phyloP scores from a whole-genome alignment of 2,797 vertebrate genomes.

The Chaunax sp. region DNA sequence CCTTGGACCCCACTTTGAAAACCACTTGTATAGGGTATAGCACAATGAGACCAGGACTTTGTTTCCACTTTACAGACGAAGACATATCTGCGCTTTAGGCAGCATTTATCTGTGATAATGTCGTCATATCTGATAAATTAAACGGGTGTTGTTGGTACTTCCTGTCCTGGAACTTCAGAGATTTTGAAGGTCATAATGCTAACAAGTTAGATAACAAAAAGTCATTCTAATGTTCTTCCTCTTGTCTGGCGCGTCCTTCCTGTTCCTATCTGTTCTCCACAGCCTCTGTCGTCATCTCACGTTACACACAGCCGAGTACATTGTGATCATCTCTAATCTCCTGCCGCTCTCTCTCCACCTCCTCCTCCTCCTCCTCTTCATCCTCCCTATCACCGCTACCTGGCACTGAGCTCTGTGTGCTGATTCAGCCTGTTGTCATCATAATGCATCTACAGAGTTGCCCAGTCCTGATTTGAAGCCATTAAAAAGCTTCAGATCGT shows the following conservation, averaged over 20 bases:
- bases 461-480: conserved; percentile 54
- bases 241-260: conserved; percentile 45
- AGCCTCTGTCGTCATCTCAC: conserved; percentile 32
- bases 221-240: conserved; percentile 40
- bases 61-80: neutral
- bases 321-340: conserved; percentile 44
- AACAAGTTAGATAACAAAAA: conserved; percentile 22
- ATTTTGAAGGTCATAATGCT: conserved; percentile 14
- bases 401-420: conserved; percentile 48
- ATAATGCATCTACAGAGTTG: conserved; percentile 57
- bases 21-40: no score
- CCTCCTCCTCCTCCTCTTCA: neutral
- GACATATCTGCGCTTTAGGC: neutral
- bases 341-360: neutral
- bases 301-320: conserved; percentile 30
- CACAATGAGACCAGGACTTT: no score
- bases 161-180: conserved; percentile 4
- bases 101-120: neutral
- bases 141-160: neutral
- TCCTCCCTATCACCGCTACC: conserved; percentile 13
- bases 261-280: conserved; percentile 37
- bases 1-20: no score
- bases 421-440: conserved; percentile 66
- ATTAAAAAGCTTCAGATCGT: conserved; percentile 58
- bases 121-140: neutral